phyloP scores from a whole-genome alignment of 1,140 invertebrate species.

The Microvelia longipes region DNA sequence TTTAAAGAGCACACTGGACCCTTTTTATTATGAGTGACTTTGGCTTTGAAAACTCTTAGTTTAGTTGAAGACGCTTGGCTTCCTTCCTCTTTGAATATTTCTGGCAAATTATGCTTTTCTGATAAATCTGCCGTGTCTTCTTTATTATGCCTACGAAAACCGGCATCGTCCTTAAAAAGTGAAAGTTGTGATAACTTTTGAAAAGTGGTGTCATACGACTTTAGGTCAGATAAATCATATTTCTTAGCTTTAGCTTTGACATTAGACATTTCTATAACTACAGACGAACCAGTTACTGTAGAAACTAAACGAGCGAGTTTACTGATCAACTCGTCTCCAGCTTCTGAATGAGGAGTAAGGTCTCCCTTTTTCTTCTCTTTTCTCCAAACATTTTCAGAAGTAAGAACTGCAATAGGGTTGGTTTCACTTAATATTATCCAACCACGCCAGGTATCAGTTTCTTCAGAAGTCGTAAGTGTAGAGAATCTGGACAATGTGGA shows the following conservation, averaged over 20 bases:
- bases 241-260: not conserved
- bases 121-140: not conserved
- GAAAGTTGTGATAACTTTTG: not conserved
- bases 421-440: not conserved
- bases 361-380: too few relatives aligned
- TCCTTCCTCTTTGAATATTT: not conserved
- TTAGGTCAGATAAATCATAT: not conserved
- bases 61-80: not conserved
- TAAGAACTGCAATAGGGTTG: not conserved
- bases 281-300: too few relatives aligned
- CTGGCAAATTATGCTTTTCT: not conserved
- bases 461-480: not conserved
- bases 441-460: not conserved
- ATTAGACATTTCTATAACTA: too few relatives aligned
- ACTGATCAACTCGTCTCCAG: too few relatives aligned
- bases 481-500: not conserved
- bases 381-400: too few relatives aligned
- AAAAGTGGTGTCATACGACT: not conserved
- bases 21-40: not conserved
- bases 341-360: too few relatives aligned
- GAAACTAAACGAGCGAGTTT: too few relatives aligned
- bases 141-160: not conserved
- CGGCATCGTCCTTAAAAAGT: not conserved
- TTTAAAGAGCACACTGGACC: not conserved
- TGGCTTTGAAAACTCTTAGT: not conserved